phyloP scores from a whole-genome alignment of 1,140 invertebrate species.

The Mercenaria mercenaria region DNA sequence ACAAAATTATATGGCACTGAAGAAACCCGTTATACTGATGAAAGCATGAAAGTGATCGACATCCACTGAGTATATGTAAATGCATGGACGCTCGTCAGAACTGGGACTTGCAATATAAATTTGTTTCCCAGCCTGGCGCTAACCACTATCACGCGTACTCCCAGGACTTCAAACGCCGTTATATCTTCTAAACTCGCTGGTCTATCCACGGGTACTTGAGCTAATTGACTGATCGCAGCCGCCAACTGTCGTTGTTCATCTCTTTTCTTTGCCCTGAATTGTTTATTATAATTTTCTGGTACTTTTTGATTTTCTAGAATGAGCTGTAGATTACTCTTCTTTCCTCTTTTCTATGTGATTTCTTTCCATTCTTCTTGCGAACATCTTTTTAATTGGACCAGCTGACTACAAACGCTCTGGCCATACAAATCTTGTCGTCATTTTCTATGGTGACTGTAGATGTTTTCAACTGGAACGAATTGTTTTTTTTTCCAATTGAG shows the following conservation, averaged over 20 bases:
- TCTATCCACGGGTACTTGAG: neutral
- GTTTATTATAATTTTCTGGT: neutral
- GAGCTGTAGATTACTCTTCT: constrained; percentile 6
- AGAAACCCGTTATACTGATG: constrained; percentile 37
- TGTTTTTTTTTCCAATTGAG: neutral
- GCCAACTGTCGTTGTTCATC: constrained; percentile 20
- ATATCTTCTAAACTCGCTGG: neutral
- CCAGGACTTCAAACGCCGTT: neutral
- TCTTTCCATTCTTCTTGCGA: neutral
- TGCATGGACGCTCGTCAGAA: neutral
- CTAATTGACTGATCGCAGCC: neutral
- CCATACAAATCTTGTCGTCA: constrained; percentile 40
- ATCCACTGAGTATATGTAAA: constrained; percentile 3
- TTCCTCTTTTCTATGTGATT: neutral
- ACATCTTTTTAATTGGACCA: constrained; percentile 15
- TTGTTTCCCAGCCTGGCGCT: neutral
- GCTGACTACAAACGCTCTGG: neutral
- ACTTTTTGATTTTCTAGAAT: neutral
- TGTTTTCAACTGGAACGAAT: constrained; percentile 16
- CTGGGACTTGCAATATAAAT: neutral
- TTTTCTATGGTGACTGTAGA: constrained; percentile 38
- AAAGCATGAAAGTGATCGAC: constrained; percentile 28
- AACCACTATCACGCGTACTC: constrained; percentile 8
- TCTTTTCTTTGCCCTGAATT: no score
- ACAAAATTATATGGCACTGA: constrained; percentile 14